Conservation (phyloP, 2,888 invertebrate species). For the Andrena chrysosceles region DNA sequence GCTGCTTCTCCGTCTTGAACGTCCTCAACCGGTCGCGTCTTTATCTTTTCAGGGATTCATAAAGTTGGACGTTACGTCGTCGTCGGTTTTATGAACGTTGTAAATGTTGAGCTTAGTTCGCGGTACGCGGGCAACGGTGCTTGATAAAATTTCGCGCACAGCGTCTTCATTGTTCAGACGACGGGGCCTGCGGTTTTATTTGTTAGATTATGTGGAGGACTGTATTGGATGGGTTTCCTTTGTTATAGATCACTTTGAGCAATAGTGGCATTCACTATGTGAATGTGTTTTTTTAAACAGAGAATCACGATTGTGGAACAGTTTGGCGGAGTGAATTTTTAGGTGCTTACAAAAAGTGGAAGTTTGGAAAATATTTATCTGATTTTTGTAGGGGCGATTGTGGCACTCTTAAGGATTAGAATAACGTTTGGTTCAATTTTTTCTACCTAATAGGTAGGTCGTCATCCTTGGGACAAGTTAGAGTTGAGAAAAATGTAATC, state of each 20-base stretch:
- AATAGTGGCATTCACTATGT: no score
- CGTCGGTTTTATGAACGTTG: constrained; percentile 24
- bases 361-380: no score
- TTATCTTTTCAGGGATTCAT: constrained; percentile 40
- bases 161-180: neutral
- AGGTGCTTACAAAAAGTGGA: no score
- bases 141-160: constrained; percentile 22
- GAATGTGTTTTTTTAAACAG: no score
- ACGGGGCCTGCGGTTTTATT: neutral
- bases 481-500: no score
- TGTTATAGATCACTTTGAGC: neutral
- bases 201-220: neutral
- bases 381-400: no score
- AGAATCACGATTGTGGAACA: no score
- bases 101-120: constrained; percentile 16
- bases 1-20: constrained; percentile 6
- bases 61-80: constrained; percentile 29
- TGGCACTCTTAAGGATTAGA: no score
- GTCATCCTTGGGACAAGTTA: no score
- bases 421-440: no score
- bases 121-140: neutral
- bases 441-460: no score
- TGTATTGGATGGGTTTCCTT: neutral
- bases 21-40: constrained; percentile 8
- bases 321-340: no score